A percentile compares a stretch with the other conserved stretches of the same genome.
phyloP scores from a whole-genome alignment of 2,113 vertebrate genomes.

The Elgaria multicarinata region DNA sequence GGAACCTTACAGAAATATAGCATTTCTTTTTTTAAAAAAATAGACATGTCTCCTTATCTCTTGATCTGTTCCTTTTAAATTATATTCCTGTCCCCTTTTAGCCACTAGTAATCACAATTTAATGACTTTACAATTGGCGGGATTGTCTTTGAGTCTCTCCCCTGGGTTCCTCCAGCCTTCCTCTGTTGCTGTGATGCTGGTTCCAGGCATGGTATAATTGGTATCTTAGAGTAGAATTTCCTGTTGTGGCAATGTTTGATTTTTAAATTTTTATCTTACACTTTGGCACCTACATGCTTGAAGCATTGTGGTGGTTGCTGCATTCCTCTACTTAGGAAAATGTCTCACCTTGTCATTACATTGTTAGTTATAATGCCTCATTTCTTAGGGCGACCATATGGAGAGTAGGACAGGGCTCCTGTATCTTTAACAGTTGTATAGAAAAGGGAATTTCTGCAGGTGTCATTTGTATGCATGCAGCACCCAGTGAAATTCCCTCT shows the following conservation, averaged over 20 bases:
- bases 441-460: no score
- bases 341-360: no score
- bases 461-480: no score
- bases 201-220: not conserved
- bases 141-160: not conserved
- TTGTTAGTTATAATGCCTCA: not conserved
- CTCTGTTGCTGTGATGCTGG: not conserved
- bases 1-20: slow-evolving; percentile 1
- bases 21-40: not conserved
- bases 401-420: no score
- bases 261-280: not conserved
- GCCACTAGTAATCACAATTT: not conserved
- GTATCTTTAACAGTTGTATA: no score
- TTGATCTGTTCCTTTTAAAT: not conserved
- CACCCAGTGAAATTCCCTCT: no score
- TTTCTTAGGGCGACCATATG: no score
- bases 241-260: not conserved
- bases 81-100: not conserved
- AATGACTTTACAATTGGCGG: slow-evolving; percentile 13
- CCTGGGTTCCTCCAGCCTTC: not conserved
- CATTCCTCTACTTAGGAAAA: not conserved
- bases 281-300: not conserved
- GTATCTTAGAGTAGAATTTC: not conserved
- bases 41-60: not conserved
- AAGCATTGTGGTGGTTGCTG: not conserved